A percentile compares a stretch with the other conserved stretches of the same genome.
These are phyloP conservation scores for Pachymerium ferrugineum DNA, from an alignment of 2,888 invertebrate species.

Conservation along the genomic window DNA sequence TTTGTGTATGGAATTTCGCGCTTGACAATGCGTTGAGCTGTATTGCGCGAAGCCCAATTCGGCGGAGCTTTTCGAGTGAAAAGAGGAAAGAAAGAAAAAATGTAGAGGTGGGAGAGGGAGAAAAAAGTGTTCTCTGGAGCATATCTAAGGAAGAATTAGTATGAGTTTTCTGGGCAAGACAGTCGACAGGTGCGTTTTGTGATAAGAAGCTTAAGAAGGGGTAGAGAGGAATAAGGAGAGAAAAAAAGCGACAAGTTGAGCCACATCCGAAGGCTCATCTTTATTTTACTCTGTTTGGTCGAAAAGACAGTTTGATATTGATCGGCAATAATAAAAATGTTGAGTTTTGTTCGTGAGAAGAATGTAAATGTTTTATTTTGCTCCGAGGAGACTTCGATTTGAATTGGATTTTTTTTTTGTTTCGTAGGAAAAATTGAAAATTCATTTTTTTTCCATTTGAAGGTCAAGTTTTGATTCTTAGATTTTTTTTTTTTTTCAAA, in stretches of 20 bases:
- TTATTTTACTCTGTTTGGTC: not conserved
- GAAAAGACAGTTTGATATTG: not conserved
- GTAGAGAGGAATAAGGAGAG: not conserved
- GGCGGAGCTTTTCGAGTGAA: slow-evolving; percentile 6
- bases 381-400: not conserved
- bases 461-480: too few relatives aligned
- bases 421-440: too few relatives aligned
- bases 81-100: too few relatives aligned
- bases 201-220: not conserved
- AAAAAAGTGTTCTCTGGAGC: not conserved
- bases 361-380: not conserved
- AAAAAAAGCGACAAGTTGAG: not conserved
- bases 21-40: slow-evolving; percentile 11
- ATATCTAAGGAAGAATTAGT: not conserved
- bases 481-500: too few relatives aligned
- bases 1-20: not conserved
- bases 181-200: slow-evolving; percentile 18
- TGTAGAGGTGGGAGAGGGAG: too few relatives aligned
- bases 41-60: slow-evolving; percentile 10
- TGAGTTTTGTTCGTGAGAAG: not conserved
- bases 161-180: slow-evolving; percentile 16
- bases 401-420: not conserved
- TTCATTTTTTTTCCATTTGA: too few relatives aligned
- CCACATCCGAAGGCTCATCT: not conserved
- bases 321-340: not conserved